Evolutionary conservation across 2,113 vertebrate species (phyloP), one percentile per base, ranked within the genome.

Genomic region (Siniperca knerii): DNA sequence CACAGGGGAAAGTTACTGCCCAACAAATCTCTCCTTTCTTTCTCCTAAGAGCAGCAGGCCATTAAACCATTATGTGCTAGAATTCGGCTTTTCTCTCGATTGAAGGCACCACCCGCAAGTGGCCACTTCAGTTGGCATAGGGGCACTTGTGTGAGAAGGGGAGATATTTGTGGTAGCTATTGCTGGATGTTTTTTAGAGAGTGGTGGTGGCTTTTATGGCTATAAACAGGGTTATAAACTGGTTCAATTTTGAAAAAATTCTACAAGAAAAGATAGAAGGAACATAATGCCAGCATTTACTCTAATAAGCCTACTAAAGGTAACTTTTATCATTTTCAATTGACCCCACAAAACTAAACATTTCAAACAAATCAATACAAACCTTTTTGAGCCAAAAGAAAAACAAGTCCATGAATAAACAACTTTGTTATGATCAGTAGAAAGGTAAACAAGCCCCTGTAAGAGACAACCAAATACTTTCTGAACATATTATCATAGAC

Each of bases 1-100:
- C 90, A 94, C 83, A 86, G 81, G 75, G 87, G 88, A 91, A 93
- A 91, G 86, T 93, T 92, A 94, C 89, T 76, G 90, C 86, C 91
- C 90, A 92, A 94, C 94, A 94, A 93, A 95, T 95, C 91, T 90
- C 80, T 81, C 83, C 82, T 85, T 91, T 93, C 87, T 92, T 84
- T 81, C 80, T 84, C 71, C 58, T 71, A 86, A 92, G 88, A 85
- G 90, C 84, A 88, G 81, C 77, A 16, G 75, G 81, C 88, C 90
- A 91, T 94, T 94, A 95, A 94, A 91, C 86, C 67, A 84, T 93
- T 92, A 92, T 92, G 90, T 85, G 85, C 48, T 55, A 74, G 64
- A 83, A 86, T 76, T 84, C 15, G 21, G 50, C 77, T 85, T 87
- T 81, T 87, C 60, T 84, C 57, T 76, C 69, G 23, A 78, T 72